A percentile compares a stretch with the other conserved stretches of the same genome.
phyloP scores from a whole-genome alignment of 2,113 vertebrate genomes.

The Clinocottus analis region DNA sequence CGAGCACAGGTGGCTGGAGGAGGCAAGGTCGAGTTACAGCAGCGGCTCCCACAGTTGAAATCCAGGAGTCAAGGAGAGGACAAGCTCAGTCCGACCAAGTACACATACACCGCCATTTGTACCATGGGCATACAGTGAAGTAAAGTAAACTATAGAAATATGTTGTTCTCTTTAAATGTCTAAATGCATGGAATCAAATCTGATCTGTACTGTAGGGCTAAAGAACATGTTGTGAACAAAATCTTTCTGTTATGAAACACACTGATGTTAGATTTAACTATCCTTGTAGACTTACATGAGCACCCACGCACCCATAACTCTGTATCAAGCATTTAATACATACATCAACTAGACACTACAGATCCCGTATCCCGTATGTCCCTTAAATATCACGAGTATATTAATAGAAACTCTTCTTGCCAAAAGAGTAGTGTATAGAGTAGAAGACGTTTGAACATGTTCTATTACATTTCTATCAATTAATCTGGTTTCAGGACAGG shows the following conservation, averaged over 20 bases:
- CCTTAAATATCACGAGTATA: no score
- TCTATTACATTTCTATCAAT: not conserved
- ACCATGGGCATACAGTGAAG: not conserved
- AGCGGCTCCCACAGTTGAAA: slow-evolving; percentile 44
- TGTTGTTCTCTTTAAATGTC: not conserved
- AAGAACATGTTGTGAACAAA: slow-evolving; percentile 2
- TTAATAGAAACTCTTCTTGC: not conserved
- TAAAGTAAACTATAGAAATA: not conserved
- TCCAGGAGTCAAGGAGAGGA: slow-evolving; percentile 56
- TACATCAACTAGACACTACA: not conserved
- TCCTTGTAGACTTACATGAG: slow-evolving; percentile 42
- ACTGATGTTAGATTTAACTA: slow-evolving; percentile 15
- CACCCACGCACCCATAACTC: not conserved
- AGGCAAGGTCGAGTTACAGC: slow-evolving; percentile 77
- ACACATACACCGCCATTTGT: not conserved
- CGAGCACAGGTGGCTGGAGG: slow-evolving; percentile 82
- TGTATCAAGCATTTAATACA: slow-evolving; percentile 37
- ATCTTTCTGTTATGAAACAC: not conserved
- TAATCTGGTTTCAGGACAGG: not conserved
- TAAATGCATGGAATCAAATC: slow-evolving; percentile 5
- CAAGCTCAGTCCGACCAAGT: slow-evolving; percentile 25
- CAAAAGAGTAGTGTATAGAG: not conserved
- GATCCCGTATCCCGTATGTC: not conserved
- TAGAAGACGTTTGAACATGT: not conserved
- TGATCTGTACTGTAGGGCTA: slow-evolving; percentile 4